Percentiles rank a stretch among this genome's conserved stretches.
phyloP scores from a whole-genome alignment of 2,797 vertebrate genomes.

The Acrossocheilus fasciatus region DNA sequence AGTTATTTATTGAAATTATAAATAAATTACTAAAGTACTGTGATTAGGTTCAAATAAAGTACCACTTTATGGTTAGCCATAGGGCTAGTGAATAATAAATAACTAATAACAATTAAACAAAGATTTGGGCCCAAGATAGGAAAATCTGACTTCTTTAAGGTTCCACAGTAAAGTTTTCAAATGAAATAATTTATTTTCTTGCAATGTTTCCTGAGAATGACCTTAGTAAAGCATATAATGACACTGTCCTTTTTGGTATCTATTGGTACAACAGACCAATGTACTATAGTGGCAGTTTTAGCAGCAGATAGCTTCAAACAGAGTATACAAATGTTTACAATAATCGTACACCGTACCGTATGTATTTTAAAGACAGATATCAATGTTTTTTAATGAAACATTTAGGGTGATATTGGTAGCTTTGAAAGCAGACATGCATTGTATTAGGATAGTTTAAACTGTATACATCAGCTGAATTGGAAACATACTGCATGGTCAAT shows the following conservation, averaged over 20 bases:
- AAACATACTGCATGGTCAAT: background rate
- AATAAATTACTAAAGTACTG: background rate
- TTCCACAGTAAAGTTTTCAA: background rate
- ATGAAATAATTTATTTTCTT: background rate
- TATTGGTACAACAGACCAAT: background rate
- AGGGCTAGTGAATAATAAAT: background rate
- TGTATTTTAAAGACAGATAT: conserved; percentile 10
- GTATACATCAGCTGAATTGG: conserved; percentile 12
- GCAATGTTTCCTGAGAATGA: conserved; percentile 2
- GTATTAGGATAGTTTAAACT: background rate
- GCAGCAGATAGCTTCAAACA: background rate
- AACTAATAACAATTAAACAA: background rate
- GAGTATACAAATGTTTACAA: background rate
- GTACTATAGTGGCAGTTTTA: background rate
- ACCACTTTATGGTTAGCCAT: background rate
- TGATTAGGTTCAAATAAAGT: background rate
- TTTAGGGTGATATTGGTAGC: conserved; percentile 2
- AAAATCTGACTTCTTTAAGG: background rate
- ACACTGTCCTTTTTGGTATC: background rate
- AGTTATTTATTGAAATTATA: background rate
- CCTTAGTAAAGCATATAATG: background rate
- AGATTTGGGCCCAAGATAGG: background rate
- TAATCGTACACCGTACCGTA: background rate
- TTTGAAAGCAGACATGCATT: background rate
- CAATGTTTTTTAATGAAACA: conserved; percentile 4